Base-by-base conservation (phyloP, 2,888 invertebrate genomes). In the Ypsolopha sequella region DNA sequence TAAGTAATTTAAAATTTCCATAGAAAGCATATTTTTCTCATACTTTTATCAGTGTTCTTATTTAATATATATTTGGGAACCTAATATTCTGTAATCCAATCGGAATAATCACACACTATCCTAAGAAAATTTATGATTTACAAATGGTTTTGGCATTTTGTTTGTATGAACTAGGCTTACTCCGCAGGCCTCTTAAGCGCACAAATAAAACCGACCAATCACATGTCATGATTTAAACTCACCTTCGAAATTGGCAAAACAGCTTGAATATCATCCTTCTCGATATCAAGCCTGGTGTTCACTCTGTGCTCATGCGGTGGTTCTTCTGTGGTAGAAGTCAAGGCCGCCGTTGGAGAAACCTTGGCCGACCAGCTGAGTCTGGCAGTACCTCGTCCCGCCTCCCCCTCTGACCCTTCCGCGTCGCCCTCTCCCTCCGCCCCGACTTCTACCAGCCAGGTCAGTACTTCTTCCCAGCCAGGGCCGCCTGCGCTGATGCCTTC, bases 201-300 rank as follows among this genome's bases (percentile, higher is more conserved):
- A n/a, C n/a, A n/a, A n/a, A n/a, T n/a, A 24, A 24, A 24, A 24
- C 24, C 24, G 24, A 24, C 24, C 2, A 24, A 24, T 3, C 4
- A 24, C 24, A 24, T 24, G 24, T 13, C 2, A 13, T 13, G 13
- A 13, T 13, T 7, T 1, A 43, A 43, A 43, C 58, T 73, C 79
- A 96, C 96, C 92, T 97, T 97, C 54, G 96, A 95, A 72, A 97
- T 96, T 11, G 97, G 96, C 33, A 97, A 88, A 10, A 97, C 95
- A 14, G 96, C 95, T 79, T 96, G 96, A 54, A 96, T 95, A 68
- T 96, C 96, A 72, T 97, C 97, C 72, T 97, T 97, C 72, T 95
- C 95, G 56, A 97, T 94, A 68, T 96, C 95, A 47, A 97, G 89
- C 59, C 95, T 89, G 1, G 95, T 93, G 54, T 94, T 93, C 45